These are phyloP conservation scores for Glandiceps talaboti DNA, from an alignment of 53 echinoderm and acorn worm genomes.

Conservation along the genomic window DNA sequence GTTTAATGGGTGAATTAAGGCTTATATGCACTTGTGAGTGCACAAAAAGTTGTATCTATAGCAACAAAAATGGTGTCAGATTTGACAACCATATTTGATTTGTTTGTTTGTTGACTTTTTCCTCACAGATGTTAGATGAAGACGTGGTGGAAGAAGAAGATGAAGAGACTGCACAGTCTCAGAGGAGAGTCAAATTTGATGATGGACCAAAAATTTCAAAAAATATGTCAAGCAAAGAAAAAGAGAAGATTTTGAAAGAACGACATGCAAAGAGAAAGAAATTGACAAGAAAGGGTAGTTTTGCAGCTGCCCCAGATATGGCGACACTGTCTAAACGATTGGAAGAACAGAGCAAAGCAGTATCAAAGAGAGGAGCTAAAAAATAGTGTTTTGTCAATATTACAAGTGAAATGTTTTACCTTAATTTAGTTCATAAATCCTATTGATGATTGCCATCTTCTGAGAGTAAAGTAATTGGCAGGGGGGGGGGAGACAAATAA, in stretches of 20 bases:
- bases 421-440: no score
- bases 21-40: not conserved
- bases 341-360: slow-evolving; percentile 50
- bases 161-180: slow-evolving; percentile 21
- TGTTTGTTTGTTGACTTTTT: not conserved
- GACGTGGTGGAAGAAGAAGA: slow-evolving; percentile 25
- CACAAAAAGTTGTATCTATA: no score
- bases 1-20: no score
- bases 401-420: no score
- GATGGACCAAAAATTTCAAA: slow-evolving; percentile 34
- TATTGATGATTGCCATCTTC: no score
- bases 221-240: slow-evolving; percentile 49
- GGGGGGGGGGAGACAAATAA: no score
- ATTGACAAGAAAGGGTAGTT: slow-evolving; percentile 28
- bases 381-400: no score
- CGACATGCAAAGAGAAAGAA: slow-evolving; percentile 37
- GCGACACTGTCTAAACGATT: slow-evolving; percentile 76
- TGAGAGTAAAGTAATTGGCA: no score
- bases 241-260: slow-evolving; percentile 65
- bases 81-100: not conserved
- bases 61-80: not conserved
- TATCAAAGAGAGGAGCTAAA: no score
- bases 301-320: slow-evolving; percentile 87
- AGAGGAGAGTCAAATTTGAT: slow-evolving; percentile 11
- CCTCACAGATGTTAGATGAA: slow-evolving; percentile 38